Evolutionary conservation across 2,113 vertebrate species (phyloP), one percentile per base, ranked within the genome.

Genomic region (Falcunculus frontatus): DNA sequence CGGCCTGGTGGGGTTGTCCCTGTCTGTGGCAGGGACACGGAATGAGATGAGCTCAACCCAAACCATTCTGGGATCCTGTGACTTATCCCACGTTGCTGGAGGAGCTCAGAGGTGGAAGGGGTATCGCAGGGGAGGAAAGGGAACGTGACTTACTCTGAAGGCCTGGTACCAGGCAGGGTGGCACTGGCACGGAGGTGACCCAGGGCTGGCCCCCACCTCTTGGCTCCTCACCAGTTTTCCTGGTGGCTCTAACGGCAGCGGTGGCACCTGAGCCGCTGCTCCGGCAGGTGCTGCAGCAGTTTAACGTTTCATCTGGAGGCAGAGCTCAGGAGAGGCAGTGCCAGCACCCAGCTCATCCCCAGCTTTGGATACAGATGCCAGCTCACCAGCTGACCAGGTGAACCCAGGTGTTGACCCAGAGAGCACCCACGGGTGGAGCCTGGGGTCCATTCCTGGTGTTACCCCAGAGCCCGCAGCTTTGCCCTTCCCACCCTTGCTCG

Each of bases 1-100:
- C 3, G 1, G 6, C 6, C 18, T 3, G 0, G 22, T 9, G 29
- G 59, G 25, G 16, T 1, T 6, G 35, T 11, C n/a, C 56, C n/a
- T 22, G 42, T 21, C 26, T 2, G 1, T 5, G 16, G 27, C 68
- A 74, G 33, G 35, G 42, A 30, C 16, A 4, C 1, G 57, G 22
- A 27, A 33, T 0, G 5, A 74, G 33, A 12, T 2, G 19, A 29
- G 50, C 30, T 22, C 60, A 60, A 25, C 9, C 23, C 62, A 41
- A 53, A n/a, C 60, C 52, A 4, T 14, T 7, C 59, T 32, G 44
- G 35, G 27, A 13, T n/a, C 15, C 27, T 6, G 0, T 9, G 60
- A 8, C 9, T 53, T 16, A 16, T 26, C 14, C 63, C 44, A 4
- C 1, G 0, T 13, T 65, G 37, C 62, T 14, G 56, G 70, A 44